These are phyloP conservation scores for Drosophila dunni DNA, from an alignment of 1,140 invertebrate species.

Conservation along the genomic window DNA sequence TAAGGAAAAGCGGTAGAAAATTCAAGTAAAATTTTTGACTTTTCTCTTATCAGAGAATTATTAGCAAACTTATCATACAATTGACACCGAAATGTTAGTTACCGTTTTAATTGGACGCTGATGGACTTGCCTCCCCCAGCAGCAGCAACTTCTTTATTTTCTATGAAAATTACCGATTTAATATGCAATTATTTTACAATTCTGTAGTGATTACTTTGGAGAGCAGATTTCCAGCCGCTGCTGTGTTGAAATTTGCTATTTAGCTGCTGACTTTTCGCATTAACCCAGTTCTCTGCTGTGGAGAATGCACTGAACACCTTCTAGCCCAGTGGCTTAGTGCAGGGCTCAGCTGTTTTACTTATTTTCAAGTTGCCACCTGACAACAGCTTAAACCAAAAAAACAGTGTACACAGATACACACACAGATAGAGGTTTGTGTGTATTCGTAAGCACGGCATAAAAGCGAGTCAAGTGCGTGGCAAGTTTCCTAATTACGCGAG, in stretches of 20 bases:
- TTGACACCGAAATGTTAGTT: no score
- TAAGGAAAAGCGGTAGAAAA: no score
- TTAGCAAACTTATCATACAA: no score
- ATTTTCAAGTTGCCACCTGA: slow-evolving; percentile 27
- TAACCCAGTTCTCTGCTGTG: slow-evolving; percentile 38
- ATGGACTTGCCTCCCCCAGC: no score
- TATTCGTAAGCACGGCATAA: background rate
- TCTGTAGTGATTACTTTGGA: no score
- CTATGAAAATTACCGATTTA: no score
- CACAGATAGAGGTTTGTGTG: background rate
- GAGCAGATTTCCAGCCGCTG: no score
- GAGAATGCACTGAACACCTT: slow-evolving; percentile 36
- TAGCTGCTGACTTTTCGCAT: slow-evolving; percentile 8
- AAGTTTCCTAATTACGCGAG: slow-evolving; percentile 76
- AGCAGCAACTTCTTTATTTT: no score
- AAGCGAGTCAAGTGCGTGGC: slow-evolving; percentile 73
- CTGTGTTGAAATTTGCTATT: background rate
- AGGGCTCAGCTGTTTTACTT: slow-evolving; percentile 38
- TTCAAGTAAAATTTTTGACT: no score
- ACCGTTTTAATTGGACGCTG: no score
- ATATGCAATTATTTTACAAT: no score
- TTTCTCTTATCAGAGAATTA: no score
- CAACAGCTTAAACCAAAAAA: background rate
- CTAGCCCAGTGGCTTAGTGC: slow-evolving; percentile 26
- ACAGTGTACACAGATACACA: background rate